Evolutionary conservation across 2,888 invertebrate genomes (phyloP).

Genomic region (Actias luna): DNA sequence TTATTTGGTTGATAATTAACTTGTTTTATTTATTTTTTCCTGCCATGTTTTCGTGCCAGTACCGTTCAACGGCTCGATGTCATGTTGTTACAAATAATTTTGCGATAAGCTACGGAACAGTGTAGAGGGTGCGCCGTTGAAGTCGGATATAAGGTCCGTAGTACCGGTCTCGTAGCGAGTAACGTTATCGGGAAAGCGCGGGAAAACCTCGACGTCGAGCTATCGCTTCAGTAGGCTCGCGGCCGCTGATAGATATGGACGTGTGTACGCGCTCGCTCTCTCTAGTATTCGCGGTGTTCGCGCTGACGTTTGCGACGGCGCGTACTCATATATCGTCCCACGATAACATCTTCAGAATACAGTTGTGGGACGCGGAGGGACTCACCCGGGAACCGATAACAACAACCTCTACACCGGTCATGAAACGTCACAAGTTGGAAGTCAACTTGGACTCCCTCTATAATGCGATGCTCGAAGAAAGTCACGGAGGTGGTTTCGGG

Average conservation of each 20-base stretch:
- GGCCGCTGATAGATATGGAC: slow-evolving; percentile 70
- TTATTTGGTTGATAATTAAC: slow-evolving; percentile 50
- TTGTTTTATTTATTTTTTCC: slow-evolving; percentile 53
- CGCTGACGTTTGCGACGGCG: slow-evolving; percentile 65
- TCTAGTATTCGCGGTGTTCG: slow-evolving; percentile 59
- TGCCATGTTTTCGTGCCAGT: slow-evolving; percentile 29
- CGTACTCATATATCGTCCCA: slow-evolving; percentile 70
- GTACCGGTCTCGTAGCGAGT: slow-evolving; percentile 49
- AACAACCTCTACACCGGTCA: slow-evolving; percentile 38
- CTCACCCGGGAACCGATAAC: slow-evolving; percentile 63
- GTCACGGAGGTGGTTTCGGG: slow-evolving; percentile 57
- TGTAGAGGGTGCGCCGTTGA: slow-evolving; percentile 48
- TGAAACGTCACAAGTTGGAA: slow-evolving; percentile 55
- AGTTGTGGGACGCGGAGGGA: slow-evolving; percentile 76
- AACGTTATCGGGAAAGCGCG: slow-evolving; percentile 78
- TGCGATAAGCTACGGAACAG: slow-evolving; percentile 50
- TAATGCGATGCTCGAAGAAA: slow-evolving; percentile 71
- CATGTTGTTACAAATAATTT: slow-evolving; percentile 50
- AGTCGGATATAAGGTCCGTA: slow-evolving; percentile 51
- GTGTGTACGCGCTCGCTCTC: slow-evolving; percentile 57
- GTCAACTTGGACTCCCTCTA: slow-evolving; percentile 68
- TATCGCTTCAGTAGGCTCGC: slow-evolving; percentile 70
- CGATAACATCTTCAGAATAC: slow-evolving; percentile 74
- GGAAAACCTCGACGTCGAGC: slow-evolving; percentile 58
- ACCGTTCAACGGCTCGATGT: slow-evolving; percentile 4